Conservation (phyloP, 2,113 vertebrate genomes). For the Crocuta crocuta region DNA sequence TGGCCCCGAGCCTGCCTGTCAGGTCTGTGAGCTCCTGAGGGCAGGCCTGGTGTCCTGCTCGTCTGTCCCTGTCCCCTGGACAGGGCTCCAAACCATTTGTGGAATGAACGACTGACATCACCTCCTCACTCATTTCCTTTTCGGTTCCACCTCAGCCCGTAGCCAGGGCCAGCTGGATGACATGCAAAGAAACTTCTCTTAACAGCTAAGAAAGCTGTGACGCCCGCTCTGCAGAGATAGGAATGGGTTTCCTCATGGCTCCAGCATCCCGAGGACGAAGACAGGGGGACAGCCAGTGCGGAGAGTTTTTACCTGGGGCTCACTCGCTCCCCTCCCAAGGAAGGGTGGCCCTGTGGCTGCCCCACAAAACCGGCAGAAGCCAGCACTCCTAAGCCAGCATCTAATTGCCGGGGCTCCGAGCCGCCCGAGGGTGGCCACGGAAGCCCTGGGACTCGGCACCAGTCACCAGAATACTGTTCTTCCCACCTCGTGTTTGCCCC, state of each 20-base stretch:
- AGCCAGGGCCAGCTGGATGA: accelerated
- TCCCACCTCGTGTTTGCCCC: not conserved
- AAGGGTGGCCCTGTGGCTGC: accelerated
- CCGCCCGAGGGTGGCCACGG: not conserved
- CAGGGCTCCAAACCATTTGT: not conserved
- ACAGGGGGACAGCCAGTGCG: accelerated
- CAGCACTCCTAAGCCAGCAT: not conserved
- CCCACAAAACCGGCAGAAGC: not conserved
- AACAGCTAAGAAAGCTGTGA: not conserved
- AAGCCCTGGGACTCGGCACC: not conserved
- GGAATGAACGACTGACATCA: too few species aligned
- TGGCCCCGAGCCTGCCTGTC: not conserved
- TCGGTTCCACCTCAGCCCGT: not conserved
- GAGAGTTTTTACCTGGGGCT: not conserved
- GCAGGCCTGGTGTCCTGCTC: not conserved
- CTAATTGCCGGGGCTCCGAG: not conserved
- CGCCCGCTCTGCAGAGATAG: not conserved
- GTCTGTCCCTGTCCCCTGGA: not conserved
- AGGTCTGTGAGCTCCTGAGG: not conserved
- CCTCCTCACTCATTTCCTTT: not conserved
- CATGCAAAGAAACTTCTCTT: not conserved
- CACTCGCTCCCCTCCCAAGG: accelerated
- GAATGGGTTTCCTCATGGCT: not conserved
- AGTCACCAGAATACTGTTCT: not conserved
- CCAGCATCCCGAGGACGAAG: accelerated